A percentile compares a stretch with the other conserved stretches of the same genome.
phyloP scores from a whole-genome alignment of 1,140 invertebrate species.

The Sycophaga agraensis region DNA sequence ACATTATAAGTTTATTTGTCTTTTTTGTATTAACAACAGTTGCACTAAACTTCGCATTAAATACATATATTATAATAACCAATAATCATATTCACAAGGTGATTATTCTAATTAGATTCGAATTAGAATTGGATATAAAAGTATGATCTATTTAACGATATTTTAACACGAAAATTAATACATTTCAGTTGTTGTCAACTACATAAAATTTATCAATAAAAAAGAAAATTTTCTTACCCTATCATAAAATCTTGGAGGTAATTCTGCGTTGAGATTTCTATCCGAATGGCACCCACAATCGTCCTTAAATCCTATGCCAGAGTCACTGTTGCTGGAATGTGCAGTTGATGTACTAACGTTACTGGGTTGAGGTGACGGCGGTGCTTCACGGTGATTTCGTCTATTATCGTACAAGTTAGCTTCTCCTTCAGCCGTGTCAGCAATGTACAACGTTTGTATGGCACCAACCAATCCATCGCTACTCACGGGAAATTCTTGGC shows the following conservation, averaged over 20 bases:
- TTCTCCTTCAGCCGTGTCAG: conserved; percentile 43
- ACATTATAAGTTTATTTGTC: no score
- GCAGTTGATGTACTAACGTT: conserved; percentile 79
- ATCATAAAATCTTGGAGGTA: conserved; percentile 54
- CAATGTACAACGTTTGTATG: conserved; percentile 60
- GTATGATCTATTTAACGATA: no score
- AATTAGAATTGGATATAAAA: no score
- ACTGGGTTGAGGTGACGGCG: conserved; percentile 81
- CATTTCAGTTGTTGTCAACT: no score
- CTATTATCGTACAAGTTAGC: conserved; percentile 45
- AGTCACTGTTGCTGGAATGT: conserved; percentile 91
- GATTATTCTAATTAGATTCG: no score
- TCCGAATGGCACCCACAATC: conserved; percentile 81
- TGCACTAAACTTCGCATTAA: no score
- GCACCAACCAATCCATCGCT: conserved; percentile 82
- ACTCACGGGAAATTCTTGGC: conserved; percentile 86
- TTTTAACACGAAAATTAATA: no score
- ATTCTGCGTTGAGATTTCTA: conserved; percentile 79
- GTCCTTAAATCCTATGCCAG: conserved; percentile 89
- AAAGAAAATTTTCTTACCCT: no score
- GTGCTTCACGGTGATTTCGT: conserved; percentile 57
- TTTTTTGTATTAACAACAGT: no score
- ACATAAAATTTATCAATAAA: no score
- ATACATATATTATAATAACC: no score
- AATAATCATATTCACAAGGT: no score